Evolutionary conservation across 2,888 invertebrate genomes (phyloP), one percentile per base, ranked within the genome.

Genomic region (Crossocerus cetratus): DNA sequence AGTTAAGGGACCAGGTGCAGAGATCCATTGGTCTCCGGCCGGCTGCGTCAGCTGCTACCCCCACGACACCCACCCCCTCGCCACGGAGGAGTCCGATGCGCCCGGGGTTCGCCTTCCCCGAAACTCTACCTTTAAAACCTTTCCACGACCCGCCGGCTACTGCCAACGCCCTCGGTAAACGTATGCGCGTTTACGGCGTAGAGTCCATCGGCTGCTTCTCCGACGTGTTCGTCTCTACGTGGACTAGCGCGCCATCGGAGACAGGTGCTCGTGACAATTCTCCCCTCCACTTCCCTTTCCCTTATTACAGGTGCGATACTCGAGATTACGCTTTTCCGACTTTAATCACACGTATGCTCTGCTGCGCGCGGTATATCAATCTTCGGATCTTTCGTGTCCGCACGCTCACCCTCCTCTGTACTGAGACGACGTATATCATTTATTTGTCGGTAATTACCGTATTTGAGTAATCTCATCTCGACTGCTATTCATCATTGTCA

Each of bases 21-120:
- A 64, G 56, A 76, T 75, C 76, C 64, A 72, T 79, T 76, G 75
- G 72, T 72, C 65, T 64, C 64, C 58, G 60, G 16, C 54, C 22
- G 42, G 2, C 53, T 43, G 72, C 71, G 82, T 82, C 81, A 82
- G 82, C 81, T 82, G 82, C 81, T 76, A 71, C 74, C 82, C 77
- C 71, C 76, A 74, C 69, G 80, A 75, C 75, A 57, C 72, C 79
- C 80, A 75, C 79, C 70, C 77, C 71, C 60, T 20, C 55, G 65
- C 61, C 62, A 58, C 60, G 45, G 11, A 56, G 16, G 32, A 23
- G 55, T 42, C 54, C 49, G 75, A 75, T 65, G 65, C 44, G 65
- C 63, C 53, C 61, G 32, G 32, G 32, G 32, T 45, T 45, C 42
- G 56, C 65, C 65, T 72, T 75, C 65, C 55, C 66, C 75, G 32